These are phyloP conservation scores for Diploscapter pachys DNA, from an alignment of 1,140 invertebrate genomes.

Conservation along the genomic window DNA sequence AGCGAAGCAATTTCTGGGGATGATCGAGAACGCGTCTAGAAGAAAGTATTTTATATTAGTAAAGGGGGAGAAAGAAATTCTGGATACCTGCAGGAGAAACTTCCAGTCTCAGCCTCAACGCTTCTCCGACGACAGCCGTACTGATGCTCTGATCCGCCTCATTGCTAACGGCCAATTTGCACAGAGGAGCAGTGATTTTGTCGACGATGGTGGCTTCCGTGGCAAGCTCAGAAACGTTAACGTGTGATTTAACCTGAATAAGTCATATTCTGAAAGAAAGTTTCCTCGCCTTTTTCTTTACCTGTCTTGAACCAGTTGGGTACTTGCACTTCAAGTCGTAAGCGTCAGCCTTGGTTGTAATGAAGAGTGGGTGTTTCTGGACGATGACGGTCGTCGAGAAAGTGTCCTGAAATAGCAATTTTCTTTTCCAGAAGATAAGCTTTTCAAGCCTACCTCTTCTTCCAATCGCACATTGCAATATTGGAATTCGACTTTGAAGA, in stretches of 20 bases:
- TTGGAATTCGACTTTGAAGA: slow-evolving; percentile 44
- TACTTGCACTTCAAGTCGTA: slow-evolving; percentile 49
- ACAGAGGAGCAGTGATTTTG: slow-evolving; percentile 35
- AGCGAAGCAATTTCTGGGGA: slow-evolving; percentile 53
- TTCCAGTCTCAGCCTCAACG: slow-evolving; percentile 41
- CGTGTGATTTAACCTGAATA: slow-evolving; percentile 35
- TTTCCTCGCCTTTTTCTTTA: slow-evolving; percentile 3
- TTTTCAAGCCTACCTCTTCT: slow-evolving; percentile 36
- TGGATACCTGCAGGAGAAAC: slow-evolving; percentile 39
- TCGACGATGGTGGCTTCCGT: slow-evolving; percentile 38
- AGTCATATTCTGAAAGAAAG: background rate
- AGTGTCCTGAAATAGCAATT: slow-evolving; percentile 43
- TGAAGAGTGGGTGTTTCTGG: slow-evolving; percentile 48
- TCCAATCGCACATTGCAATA: slow-evolving; percentile 49
- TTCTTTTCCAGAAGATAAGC: background rate
- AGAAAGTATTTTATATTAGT: background rate
- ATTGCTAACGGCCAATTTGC: slow-evolving; percentile 45
- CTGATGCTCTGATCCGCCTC: slow-evolving; percentile 36
- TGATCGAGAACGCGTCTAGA: slow-evolving; percentile 41
- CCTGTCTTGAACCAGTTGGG: slow-evolving; percentile 31
- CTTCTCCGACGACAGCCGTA: slow-evolving; percentile 49
- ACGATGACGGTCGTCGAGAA: slow-evolving; percentile 50
- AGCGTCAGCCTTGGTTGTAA: slow-evolving; percentile 46
- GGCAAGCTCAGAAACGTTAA: slow-evolving; percentile 45
- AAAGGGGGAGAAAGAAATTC: background rate